These are phyloP conservation scores for Anableps anableps DNA, from an alignment of 2,797 vertebrate species.

Conservation along the genomic window DNA sequence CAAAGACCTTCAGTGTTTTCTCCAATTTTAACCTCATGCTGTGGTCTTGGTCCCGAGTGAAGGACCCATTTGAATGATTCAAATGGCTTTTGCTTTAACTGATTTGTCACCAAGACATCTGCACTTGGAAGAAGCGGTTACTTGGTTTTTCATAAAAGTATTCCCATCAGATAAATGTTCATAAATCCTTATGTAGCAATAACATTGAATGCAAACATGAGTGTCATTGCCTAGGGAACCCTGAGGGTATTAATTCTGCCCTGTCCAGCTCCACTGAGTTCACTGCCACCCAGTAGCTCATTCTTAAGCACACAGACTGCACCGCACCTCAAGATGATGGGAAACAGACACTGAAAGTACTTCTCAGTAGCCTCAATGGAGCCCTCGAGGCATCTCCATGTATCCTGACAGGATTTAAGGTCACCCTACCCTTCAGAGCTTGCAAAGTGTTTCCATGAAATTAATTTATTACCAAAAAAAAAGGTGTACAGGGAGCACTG, in stretches of 20 bases:
- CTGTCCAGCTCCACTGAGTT: not conserved
- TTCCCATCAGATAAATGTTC: not conserved
- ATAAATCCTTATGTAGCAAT: not conserved
- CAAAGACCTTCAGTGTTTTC: not conserved
- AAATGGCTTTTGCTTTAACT: not conserved
- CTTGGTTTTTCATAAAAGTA: not conserved
- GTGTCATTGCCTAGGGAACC: not conserved
- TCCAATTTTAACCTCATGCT: not conserved
- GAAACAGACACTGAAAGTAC: not conserved
- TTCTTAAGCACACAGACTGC: slow-evolving; percentile 1
- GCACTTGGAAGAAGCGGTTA: not conserved
- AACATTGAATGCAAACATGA: not conserved
- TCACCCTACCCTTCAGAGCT: not conserved
- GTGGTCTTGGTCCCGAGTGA: not conserved
- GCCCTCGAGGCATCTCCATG: not conserved
- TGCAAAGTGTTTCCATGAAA: not conserved
- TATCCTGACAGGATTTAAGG: slow-evolving; percentile 1
- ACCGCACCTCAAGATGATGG: not conserved
- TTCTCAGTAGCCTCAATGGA: not conserved
- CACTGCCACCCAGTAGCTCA: not conserved
- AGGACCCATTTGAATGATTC: not conserved
- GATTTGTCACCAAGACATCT: not conserved
- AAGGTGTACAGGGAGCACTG: not conserved
- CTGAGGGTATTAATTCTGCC: not conserved
- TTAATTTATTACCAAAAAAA: not conserved